Evolutionary conservation across 2,797 vertebrate genomes (phyloP), one percentile per base, ranked within the genome.

Genomic region (Spondyliosoma cantharus): DNA sequence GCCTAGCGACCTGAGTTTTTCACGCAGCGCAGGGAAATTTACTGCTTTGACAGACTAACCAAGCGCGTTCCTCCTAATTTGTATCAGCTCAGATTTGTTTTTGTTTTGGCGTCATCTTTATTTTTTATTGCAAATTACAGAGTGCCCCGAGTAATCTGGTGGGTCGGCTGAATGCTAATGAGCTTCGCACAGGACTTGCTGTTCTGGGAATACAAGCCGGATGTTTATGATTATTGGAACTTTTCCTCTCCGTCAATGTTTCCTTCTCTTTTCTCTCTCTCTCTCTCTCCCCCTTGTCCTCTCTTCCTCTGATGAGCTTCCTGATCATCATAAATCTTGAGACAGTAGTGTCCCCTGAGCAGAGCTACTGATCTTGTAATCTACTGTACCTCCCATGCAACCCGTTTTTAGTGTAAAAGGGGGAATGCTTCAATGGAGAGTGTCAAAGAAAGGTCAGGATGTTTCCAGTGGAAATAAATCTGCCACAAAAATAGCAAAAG

Each of bases 51-150:
- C 93, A 94, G 91, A 92, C 93, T 90, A 93, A 94, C 91, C 89
- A 89, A 92, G 91, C 81, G 42, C 68, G 64, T 82, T 71, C 80
- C 81, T 90, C 83, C 92, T 95, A 93, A 95, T 95, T 95, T 95
- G 93, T 92, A 93, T 95, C 93, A 81, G 90, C 91, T 95, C 89
- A 82, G 85, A 94, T 94, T 94, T 95, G 94, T 95, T 94, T 95
- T 95, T 95, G 92, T 95, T 95, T 94, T 94, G 92, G 85, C 90
- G 73, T 95, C 93, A 89, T 95, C 92, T 94, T 94, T 94, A 93
- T 94, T 94, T 93, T 95, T 95, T 94, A 95, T 93, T 93, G 93
- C 92, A 93, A 94, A 95, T 95, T 94, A 94, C 93, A 89, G 90
- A 91, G 87, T 88, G 93, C 92, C 90, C 92, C 86, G 45, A 93